Conservation (phyloP, 1,140 invertebrate genomes). For the Spodoptera frugiperda region DNA sequence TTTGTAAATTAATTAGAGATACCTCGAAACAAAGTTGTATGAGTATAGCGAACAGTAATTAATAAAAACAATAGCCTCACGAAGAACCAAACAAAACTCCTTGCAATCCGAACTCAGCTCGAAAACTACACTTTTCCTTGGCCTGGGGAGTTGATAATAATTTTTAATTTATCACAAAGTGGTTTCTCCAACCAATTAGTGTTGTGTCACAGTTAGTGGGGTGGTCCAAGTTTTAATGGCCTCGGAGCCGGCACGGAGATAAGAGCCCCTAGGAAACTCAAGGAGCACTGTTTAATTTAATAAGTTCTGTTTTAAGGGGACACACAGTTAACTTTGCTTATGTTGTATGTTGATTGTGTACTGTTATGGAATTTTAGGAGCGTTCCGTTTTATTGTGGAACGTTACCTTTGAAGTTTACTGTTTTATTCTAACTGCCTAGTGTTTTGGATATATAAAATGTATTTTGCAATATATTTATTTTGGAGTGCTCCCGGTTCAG, state of each 20-base stretch:
- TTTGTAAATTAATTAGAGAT: slow-evolving; percentile 12
- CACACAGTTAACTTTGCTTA: slow-evolving; percentile 36
- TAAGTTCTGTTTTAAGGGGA: slow-evolving; percentile 58
- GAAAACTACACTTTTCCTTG: slow-evolving; percentile 40
- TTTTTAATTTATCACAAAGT: slow-evolving; percentile 54
- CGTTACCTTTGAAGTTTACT: slow-evolving; percentile 6
- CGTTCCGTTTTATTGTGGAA: not conserved
- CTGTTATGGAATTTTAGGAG: slow-evolving; percentile 11
- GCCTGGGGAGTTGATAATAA: slow-evolving; percentile 44
- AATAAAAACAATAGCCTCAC: slow-evolving; percentile 1
- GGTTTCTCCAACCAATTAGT: slow-evolving; percentile 55
- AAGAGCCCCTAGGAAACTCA: slow-evolving; percentile 55
- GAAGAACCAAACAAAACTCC: slow-evolving; percentile 26
- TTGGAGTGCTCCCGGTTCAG: too few species aligned
- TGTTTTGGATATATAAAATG: too few species aligned
- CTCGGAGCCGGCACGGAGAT: slow-evolving; percentile 50
- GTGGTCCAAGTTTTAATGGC: slow-evolving; percentile 63
- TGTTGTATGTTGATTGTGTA: slow-evolving; percentile 18
- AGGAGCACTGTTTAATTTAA: slow-evolving; percentile 58
- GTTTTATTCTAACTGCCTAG: not conserved
- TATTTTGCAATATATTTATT: too few species aligned
- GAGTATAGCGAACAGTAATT: slow-evolving; percentile 2
- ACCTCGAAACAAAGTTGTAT: not conserved
- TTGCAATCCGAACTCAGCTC: slow-evolving; percentile 22
- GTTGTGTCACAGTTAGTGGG: slow-evolving; percentile 49